Conservation (phyloP, 2,797 vertebrate species). For the Melanitta fusca region DNA sequence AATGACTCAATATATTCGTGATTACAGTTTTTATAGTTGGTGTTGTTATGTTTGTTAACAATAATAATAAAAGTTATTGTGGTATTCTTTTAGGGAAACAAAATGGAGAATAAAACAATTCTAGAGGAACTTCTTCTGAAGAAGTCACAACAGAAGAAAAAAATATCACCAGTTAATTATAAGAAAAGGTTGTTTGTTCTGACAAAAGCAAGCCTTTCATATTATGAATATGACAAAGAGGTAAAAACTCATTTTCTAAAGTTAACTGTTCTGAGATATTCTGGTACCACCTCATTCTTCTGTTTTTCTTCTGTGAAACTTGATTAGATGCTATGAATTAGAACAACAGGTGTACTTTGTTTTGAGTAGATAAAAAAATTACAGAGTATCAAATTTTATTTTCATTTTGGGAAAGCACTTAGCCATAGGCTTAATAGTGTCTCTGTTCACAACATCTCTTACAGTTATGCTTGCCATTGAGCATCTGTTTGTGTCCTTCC, state of each 20-base stretch:
- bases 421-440: background rate
- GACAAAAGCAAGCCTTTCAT: conserved; percentile 69
- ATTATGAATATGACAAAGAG: conserved; percentile 77
- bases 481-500: background rate
- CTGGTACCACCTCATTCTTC: background rate
- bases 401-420: background rate
- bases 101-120: conserved; percentile 68
- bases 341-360: background rate
- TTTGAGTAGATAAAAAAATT: background rate
- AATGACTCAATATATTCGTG: background rate
- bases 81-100: conserved; percentile 45
- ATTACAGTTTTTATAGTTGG: background rate
- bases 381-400: background rate
- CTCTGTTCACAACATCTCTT: background rate
- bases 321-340: background rate
- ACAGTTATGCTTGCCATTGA: background rate
- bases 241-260: conserved; percentile 24
- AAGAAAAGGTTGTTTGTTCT: conserved; percentile 76
- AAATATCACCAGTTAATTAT: conserved; percentile 76
- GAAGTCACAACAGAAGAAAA: conserved; percentile 80
- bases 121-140: conserved; percentile 78
- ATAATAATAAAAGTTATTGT: background rate
- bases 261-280: background rate
- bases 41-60: background rate
- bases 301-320: background rate